Evolutionary conservation across 1,140 invertebrate species (phyloP).

Genomic region (Sipha flava): DNA sequence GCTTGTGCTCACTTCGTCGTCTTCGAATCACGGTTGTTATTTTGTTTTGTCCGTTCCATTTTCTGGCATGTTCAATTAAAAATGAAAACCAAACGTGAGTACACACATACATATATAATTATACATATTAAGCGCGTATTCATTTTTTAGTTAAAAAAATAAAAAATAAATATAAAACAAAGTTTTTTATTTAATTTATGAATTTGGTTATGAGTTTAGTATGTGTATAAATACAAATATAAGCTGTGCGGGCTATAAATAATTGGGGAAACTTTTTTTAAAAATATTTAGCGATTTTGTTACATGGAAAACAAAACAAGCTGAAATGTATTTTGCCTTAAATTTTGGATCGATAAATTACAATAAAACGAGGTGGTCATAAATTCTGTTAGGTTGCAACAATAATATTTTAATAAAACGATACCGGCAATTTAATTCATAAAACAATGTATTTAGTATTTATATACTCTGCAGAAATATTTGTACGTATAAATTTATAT

Average conservation of each 20-base stretch:
- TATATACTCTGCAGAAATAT: too few species aligned
- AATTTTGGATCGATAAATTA: background rate
- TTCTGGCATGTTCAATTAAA: background rate
- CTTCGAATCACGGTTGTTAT: background rate
- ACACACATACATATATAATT: background rate
- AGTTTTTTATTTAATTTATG: background rate
- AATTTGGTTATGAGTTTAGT: background rate
- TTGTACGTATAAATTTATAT: too few species aligned
- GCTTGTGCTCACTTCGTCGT: background rate
- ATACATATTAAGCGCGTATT: background rate
- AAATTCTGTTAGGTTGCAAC: background rate
- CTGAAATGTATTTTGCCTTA: background rate
- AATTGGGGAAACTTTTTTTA: background rate
- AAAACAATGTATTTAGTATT: background rate
- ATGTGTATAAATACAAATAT: background rate
- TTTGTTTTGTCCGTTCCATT: background rate
- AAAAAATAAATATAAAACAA: too few species aligned
- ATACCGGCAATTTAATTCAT: background rate
- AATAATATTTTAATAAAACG: background rate
- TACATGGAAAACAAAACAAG: background rate
- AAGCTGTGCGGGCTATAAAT: background rate
- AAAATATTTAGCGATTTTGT: background rate
- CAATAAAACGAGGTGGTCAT: background rate
- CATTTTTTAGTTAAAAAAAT: too few species aligned
- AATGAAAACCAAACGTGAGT: constrained; percentile 2